Conservation (phyloP, 1,140 invertebrate species). For the Tetramorium simillimum region DNA sequence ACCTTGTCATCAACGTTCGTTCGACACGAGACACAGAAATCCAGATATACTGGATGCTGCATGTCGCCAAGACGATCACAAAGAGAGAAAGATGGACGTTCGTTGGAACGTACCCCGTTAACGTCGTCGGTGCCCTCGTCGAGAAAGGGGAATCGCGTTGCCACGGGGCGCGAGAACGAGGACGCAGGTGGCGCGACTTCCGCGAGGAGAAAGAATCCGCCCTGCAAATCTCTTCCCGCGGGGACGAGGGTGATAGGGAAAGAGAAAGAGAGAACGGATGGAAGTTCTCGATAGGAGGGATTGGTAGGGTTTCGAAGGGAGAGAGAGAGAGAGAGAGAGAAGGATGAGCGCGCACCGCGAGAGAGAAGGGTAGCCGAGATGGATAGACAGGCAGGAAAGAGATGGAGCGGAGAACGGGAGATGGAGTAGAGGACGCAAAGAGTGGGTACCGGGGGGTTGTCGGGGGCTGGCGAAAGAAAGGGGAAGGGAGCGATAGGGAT, state of each 20-base stretch:
- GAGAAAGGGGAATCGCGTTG: constrained; percentile 16
- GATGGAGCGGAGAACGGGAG: constrained; percentile 4
- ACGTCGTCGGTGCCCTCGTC: neutral
- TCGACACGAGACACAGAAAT: neutral
- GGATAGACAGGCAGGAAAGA: neutral
- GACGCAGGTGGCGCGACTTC: constrained; percentile 37
- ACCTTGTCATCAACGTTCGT: neutral
- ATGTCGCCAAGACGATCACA: neutral
- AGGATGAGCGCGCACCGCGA: neutral
- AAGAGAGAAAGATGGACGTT: neutral
- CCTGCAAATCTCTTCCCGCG: constrained; percentile 51
- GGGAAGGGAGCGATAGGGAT: constrained; percentile 25
- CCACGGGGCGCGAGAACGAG: constrained; percentile 21
- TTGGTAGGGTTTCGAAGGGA: neutral
- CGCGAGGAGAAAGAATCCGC: constrained; percentile 51
- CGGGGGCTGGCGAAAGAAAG: constrained; percentile 22
- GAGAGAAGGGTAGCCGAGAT: neutral
- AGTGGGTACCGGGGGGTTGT: constrained; percentile 8
- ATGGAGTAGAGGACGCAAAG: constrained; percentile 24
- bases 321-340: constrained; percentile 10
- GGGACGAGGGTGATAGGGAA: constrained; percentile 11
- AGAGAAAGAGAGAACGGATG: neutral
- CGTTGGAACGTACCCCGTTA: neutral
- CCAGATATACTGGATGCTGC: neutral
- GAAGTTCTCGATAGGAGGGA: neutral